Evolutionary conservation across 2,113 vertebrate genomes (phyloP).

Genomic region (Orcinus orca): DNA sequence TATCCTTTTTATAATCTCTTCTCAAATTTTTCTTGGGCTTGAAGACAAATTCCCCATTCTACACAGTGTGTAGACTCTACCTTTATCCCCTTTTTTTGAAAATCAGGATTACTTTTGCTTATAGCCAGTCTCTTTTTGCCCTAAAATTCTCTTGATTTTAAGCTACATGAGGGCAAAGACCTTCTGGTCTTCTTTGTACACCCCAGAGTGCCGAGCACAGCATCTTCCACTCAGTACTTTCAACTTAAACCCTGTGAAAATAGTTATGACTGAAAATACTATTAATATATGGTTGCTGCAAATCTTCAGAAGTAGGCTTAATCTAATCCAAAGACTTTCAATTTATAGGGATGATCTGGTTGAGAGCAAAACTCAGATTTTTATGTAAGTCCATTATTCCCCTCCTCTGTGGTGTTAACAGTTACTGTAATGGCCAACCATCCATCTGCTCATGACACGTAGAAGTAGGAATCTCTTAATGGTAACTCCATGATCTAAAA

Average conservation of each 20-base stretch:
- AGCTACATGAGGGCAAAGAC: not conserved
- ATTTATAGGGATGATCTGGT: not conserved
- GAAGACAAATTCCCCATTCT: not conserved
- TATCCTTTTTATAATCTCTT: not conserved
- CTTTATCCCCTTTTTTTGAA: not conserved
- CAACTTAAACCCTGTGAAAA: not conserved
- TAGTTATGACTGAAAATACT: not conserved
- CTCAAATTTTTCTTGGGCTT: not conserved
- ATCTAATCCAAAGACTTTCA: not conserved
- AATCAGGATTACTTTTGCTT: not conserved
- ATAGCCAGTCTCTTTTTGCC: not conserved
- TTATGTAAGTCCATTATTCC: not conserved
- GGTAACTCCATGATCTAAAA: not conserved
- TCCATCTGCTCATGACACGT: not conserved
- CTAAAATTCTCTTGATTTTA: not conserved
- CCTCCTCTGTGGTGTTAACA: not conserved
- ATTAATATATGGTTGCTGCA: not conserved
- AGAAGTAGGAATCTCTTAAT: not conserved
- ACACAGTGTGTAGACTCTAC: not conserved
- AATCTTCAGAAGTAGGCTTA: not conserved
- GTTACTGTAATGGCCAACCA: not conserved
- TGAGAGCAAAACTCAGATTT: not conserved
- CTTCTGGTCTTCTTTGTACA: not conserved
- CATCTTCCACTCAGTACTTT: not conserved
- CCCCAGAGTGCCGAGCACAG: not conserved